These are phyloP conservation scores for Drosophila percnosoma DNA, from an alignment of 2,888 invertebrate species.

Conservation along the genomic window DNA sequence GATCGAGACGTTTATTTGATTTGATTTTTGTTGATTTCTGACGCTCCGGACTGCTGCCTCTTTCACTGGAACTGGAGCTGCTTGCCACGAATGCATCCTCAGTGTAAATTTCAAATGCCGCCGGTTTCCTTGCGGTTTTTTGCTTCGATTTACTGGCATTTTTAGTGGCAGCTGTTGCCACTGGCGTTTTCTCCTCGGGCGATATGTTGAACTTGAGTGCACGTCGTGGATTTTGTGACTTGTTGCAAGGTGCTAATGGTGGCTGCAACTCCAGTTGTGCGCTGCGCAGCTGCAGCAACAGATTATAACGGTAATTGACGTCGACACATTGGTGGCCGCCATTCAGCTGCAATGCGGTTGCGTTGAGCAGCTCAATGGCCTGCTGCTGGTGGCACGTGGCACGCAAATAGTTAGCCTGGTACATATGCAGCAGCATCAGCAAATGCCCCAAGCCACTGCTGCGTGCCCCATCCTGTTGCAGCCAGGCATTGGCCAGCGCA, in stretches of 20 bases:
- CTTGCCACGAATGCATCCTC: constrained; percentile 38
- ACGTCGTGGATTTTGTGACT: constrained; percentile 39
- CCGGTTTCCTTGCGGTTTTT: constrained; percentile 26
- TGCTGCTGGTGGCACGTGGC: constrained; percentile 54
- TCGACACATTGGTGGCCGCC: constrained; percentile 46
- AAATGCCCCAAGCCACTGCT: constrained; percentile 42
- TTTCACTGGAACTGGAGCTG: constrained; percentile 18
- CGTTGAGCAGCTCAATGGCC: constrained; percentile 56
- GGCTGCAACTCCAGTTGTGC: constrained; percentile 55
- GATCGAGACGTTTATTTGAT: constrained; percentile 23
- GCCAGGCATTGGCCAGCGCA: constrained; percentile 63
- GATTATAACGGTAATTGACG: constrained; percentile 69
- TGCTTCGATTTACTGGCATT: constrained; percentile 1
- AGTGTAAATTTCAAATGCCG: constrained; percentile 49
- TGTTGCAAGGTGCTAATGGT: not conserved
- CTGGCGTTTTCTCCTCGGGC: constrained; percentile 44
- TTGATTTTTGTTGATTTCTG: not conserved
- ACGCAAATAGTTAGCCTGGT: constrained; percentile 79
- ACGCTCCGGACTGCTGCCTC: constrained; percentile 20
- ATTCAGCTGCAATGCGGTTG: constrained; percentile 44
- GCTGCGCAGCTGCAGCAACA: constrained; percentile 64
- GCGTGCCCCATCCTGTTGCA: constrained; percentile 35
- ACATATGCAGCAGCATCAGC: constrained; percentile 64
- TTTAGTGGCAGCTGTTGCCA: not conserved
- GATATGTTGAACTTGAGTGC: constrained; percentile 67